Base-by-base conservation (phyloP, 1,140 invertebrate genomes). In the Panonychus citri region DNA sequence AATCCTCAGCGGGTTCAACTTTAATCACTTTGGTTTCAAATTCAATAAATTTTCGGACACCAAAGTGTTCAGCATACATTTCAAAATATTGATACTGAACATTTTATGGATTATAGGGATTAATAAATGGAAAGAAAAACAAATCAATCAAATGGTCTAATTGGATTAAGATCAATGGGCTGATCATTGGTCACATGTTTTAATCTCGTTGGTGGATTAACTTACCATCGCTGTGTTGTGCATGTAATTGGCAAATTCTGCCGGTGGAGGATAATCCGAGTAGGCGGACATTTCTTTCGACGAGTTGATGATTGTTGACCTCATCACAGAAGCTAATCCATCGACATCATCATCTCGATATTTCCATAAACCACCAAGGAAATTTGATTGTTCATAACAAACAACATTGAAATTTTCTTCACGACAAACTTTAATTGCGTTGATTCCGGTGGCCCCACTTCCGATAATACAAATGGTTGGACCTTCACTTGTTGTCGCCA, bases 321-420 rank as follows among this genome's bases (percentile, higher is more conserved):
- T 43, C 59, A 60, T 62, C 10, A 64, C 63, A 60, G 53, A 69
- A 46, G 60, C 68, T 59, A 60, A 17, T 55, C 68, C 57, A 54
- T 66, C 17, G 8, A 62, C 62, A 15, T 65, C 64, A 12, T 69
- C 64, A 5, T 70, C 67, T 27, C 67, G 34, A 59, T 73, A 76
- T 42, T 72, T 70, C 74, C 74, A 76, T 7, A 76, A 63, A 21
- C 74, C 74, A 7, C 74, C 75, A 39, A 74, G 64, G 57, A 72
- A 66, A 42, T 63, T 48, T 25, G 66, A 68, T 57, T 65, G 67
- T 59, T 76, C 74, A 58, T 69, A 75, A 24, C 49, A 34, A 24
- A 70, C 65, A 0, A 67, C 65, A 39, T 65, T 61, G 48, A 69
- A 50, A 7, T 63, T 64, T 54, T 69, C 65, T 59, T 75, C 73